Conservation (phyloP, 2,888 invertebrate genomes). For the Arctia plantaginis region DNA sequence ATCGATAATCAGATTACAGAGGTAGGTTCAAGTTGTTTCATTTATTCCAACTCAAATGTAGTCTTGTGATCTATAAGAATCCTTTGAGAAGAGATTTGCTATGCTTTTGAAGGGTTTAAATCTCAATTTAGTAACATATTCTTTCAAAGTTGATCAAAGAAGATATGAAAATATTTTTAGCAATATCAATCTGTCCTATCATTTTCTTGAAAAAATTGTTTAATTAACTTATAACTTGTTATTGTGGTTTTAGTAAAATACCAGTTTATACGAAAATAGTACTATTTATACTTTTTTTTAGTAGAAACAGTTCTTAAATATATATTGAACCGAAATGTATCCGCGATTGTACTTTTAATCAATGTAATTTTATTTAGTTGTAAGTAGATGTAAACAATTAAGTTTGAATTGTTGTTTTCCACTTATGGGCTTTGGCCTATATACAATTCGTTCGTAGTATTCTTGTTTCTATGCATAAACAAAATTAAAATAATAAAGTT, state of each 20-base stretch:
- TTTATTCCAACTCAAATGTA: neutral
- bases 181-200: neutral
- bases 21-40: neutral
- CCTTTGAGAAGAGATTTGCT: neutral
- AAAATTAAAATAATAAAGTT: neutral
- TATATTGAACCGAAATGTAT: neutral
- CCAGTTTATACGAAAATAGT: neutral
- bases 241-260: neutral
- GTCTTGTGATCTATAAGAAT: neutral
- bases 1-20: conserved; percentile 16
- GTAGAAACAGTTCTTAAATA: neutral
- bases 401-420: neutral
- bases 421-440: too few species aligned
- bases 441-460: neutral
- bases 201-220: neutral
- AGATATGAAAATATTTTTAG: neutral
- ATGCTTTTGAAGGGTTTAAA: neutral
- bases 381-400: neutral
- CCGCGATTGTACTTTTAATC: neutral
- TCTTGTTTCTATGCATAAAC: neutral
- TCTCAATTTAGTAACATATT: neutral
- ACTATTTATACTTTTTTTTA: neutral
- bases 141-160: neutral
- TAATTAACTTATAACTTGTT: neutral
- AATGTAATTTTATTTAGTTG: neutral